Percentiles rank a stretch among this genome's conserved stretches.
phyloP scores from a whole-genome alignment of 2,113 vertebrate species.

The Probosciger aterrimus region DNA sequence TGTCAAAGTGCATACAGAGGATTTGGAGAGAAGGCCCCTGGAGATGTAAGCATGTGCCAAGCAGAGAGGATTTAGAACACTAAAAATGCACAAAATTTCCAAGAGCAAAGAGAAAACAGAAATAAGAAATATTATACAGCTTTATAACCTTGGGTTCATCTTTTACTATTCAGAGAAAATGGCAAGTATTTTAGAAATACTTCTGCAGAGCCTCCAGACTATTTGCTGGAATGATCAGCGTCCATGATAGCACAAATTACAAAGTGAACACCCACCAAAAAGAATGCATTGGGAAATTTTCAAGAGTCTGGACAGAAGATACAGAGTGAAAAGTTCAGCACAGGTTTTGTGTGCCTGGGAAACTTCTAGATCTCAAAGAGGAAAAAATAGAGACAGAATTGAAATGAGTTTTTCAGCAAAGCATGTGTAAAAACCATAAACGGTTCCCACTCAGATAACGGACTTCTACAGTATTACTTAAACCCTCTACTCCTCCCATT shows the following conservation, averaged over 20 bases:
- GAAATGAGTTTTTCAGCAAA: background rate
- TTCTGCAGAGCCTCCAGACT: background rate
- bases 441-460: background rate
- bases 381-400: background rate
- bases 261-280: background rate
- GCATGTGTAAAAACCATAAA: background rate
- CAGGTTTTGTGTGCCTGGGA: background rate
- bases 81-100: background rate
- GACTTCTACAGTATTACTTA: background rate
- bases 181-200: background rate
- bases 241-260: background rate
- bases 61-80: background rate
- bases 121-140: background rate
- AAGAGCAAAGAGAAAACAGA: background rate
- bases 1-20: background rate
- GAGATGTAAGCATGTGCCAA: background rate
- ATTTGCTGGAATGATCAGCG: background rate
- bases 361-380: background rate
- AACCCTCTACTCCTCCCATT: background rate
- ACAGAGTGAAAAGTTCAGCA: background rate
- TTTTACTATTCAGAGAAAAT: background rate
- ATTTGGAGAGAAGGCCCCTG: background rate
- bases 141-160: background rate
- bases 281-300: background rate
- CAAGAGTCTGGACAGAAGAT: background rate